Evolutionary conservation across 1,140 invertebrate species (phyloP).

Genomic region (Trinorchestia longiramus): DNA sequence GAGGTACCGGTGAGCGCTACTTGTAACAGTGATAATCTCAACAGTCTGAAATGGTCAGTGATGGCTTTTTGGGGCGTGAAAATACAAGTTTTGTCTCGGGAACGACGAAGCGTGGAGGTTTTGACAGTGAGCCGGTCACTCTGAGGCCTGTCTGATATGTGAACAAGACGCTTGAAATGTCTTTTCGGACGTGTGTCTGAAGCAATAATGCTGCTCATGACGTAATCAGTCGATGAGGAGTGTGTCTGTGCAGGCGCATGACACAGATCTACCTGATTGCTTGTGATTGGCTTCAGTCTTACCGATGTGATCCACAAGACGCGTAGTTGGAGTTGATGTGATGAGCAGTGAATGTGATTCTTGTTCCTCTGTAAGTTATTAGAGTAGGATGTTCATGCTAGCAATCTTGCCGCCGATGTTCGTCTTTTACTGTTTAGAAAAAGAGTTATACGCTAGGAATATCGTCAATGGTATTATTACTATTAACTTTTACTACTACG

Average conservation of each 20-base stretch:
- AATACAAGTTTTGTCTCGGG: not conserved
- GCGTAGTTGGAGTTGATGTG: not conserved
- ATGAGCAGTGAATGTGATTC: conserved; percentile 27
- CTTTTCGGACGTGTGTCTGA: not conserved
- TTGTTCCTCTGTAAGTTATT: not conserved
- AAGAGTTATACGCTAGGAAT: not conserved
- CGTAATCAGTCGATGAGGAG: not conserved
- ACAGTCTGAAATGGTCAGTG: not conserved
- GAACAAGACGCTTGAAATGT: not conserved
- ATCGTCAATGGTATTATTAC: conserved; percentile 12
- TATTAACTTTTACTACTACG: not conserved
- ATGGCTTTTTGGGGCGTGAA: not conserved
- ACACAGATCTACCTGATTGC: not conserved
- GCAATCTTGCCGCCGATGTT: conserved; percentile 36
- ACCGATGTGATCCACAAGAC: not conserved
- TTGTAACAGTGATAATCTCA: not conserved
- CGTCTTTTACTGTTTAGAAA: conserved; percentile 16
- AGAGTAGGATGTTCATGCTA: conserved; percentile 7
- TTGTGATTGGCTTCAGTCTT: not conserved
- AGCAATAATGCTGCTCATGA: not conserved
- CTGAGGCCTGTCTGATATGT: not conserved
- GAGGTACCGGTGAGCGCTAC: not conserved
- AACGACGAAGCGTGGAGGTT: not conserved
- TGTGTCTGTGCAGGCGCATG: not conserved
- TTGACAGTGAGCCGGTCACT: not conserved